Percentiles rank a stretch among this genome's conserved stretches.
Evolutionary conservation across 2,113 vertebrate species (phyloP).

Genomic region (Clupea harengus): DNA sequence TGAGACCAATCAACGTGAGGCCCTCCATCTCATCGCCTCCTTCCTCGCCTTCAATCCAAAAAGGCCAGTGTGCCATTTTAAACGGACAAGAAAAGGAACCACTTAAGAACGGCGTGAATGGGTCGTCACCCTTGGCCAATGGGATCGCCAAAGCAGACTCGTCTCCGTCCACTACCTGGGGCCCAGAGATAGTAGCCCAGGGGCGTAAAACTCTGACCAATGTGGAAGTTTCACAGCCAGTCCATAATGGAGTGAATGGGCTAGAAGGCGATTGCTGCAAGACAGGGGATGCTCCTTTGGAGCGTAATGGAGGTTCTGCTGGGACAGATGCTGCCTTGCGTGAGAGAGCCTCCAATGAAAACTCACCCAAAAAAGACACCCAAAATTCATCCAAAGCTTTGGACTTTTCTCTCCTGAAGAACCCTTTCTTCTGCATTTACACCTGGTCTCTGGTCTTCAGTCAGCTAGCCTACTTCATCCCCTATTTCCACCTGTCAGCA

Average conservation of each 20-base stretch:
- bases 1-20: constrained; percentile 70
- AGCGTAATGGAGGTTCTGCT: constrained; percentile 60
- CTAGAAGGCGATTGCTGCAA: constrained; percentile 33
- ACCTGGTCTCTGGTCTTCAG: constrained; percentile 90
- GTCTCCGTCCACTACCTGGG: constrained; percentile 40
- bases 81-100: constrained; percentile 65
- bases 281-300: constrained; percentile 48
- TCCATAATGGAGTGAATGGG: constrained; percentile 50
- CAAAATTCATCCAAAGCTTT: constrained; percentile 68
- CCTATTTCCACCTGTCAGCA: constrained; percentile 86
- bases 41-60: constrained; percentile 56
- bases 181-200: constrained; percentile 34
- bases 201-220: constrained; percentile 46
- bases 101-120: constrained; percentile 60
- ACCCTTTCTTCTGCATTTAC: constrained; percentile 88
- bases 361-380: constrained; percentile 12
- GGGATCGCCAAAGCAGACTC: constrained; percentile 63
- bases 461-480: constrained; percentile 88
- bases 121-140: constrained; percentile 62
- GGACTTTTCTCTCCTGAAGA: constrained; percentile 80
- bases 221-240: constrained; percentile 48
- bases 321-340: constrained; percentile 48
- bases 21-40: constrained; percentile 28
- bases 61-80: constrained; percentile 53
- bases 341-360: constrained; percentile 44